These are phyloP conservation scores for Sebastes schlegelii DNA, from an alignment of 2,113 vertebrate species.

Conservation along the genomic window DNA sequence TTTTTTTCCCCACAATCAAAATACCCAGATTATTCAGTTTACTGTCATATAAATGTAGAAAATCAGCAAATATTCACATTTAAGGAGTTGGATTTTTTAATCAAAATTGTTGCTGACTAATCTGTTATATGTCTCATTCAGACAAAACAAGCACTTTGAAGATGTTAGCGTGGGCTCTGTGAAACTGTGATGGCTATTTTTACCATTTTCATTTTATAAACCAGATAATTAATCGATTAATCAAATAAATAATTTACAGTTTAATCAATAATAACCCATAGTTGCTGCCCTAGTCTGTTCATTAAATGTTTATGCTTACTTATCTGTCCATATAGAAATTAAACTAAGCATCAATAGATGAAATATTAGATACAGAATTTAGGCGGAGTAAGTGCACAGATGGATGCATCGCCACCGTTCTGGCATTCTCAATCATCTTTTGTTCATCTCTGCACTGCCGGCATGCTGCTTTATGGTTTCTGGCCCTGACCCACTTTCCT, in stretches of 20 bases:
- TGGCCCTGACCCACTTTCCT: conserved; percentile 77
- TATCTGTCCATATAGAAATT: too few relatives aligned
- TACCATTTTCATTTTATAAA: not conserved
- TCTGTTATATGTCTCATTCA: not conserved
- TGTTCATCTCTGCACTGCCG: conserved; percentile 51
- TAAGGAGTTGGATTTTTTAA: not conserved
- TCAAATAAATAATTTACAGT: not conserved
- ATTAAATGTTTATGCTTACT: not conserved
- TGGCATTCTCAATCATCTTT: conserved; percentile 42
- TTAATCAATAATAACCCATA: not conserved
- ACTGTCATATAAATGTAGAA: not conserved
- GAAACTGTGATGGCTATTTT: not conserved
- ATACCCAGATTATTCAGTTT: not conserved
- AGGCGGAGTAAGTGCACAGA: conserved; percentile 23
- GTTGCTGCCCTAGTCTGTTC: not conserved
- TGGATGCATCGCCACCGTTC: conserved; percentile 34
- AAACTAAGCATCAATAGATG: too few relatives aligned
- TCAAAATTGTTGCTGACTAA: not conserved
- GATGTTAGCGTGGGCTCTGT: not conserved
- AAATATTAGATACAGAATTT: not conserved
- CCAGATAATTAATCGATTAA: not conserved
- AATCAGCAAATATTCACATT: not conserved
- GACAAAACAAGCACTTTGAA: not conserved
- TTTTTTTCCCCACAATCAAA: not conserved
- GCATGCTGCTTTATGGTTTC: conserved; percentile 50